Evolutionary conservation across 2,888 invertebrate species (phyloP), one percentile per base, ranked within the genome.

Genomic region (Steromphala cineraria): DNA sequence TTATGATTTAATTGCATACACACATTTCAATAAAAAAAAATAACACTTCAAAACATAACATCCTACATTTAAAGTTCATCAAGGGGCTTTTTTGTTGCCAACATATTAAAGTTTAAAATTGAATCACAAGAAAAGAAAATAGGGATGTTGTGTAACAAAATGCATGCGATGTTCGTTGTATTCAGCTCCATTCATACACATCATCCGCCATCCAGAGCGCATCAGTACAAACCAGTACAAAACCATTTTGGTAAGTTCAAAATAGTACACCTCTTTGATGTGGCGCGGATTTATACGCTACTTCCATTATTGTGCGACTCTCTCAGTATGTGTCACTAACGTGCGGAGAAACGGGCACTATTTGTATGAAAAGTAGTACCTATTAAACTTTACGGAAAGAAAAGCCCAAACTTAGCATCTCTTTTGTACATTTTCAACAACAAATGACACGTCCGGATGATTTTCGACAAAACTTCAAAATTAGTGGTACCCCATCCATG

Each of bases 311-410:
- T 19, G 19, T 36, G 8, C 17, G 19, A 36, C 17, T 36, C n/a
- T 36, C 31, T 19, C 19, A 71, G 71, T 71, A 31, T 36, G 71
- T 40, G 40, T 36, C 7, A 17, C 31, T 71, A 17, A 71, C 62
- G 62, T 62, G 62, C 28, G 28, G 28, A 24, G 28, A 62, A 28
- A 19, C 36, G 71, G 36, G 71, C 4, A 71, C 31, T 40, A 36
- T 71, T 40, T 71, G 40, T 40, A 71, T 36, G 40, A 36, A 71
- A 62, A 36, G 17, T 71, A 71, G 71, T 71, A 71, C 71, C 71
- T 71, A 71, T 71, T 71, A 71, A 71, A 71, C 71, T 71, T 40
- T 17, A 31, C n/a, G 36, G 19, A 71, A 71, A 36, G 36, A 71
- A 71, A 71, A 15, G 19, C 19, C 19, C 28, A 71, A n/a, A 19